A percentile compares a stretch with the other conserved stretches of the same genome.
Evolutionary conservation across 2,888 invertebrate genomes (phyloP).

Genomic region (Oscheius onirici): DNA sequence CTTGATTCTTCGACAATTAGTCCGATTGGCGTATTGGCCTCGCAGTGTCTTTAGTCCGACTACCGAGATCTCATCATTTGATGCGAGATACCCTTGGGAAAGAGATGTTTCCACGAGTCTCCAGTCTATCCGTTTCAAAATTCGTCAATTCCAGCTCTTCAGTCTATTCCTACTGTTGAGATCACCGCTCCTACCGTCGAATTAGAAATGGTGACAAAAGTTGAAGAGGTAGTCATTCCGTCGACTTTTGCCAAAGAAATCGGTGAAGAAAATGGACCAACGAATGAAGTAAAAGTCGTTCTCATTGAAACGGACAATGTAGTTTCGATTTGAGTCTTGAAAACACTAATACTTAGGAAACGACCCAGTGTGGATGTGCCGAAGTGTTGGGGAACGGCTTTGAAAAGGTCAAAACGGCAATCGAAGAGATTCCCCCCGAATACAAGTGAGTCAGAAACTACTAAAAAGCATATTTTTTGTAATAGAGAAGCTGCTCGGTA

Average conservation of each 20-base stretch:
- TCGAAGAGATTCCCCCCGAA: constrained; percentile 30
- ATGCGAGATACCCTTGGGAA: background rate
- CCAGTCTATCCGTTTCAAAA: background rate
- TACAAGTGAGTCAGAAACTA: constrained; percentile 18
- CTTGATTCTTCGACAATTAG: background rate
- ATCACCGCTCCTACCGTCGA: background rate
- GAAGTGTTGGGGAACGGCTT: background rate
- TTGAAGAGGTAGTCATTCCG: constrained; percentile 14
- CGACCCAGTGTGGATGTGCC: background rate
- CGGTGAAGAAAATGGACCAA: background rate
- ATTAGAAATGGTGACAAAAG: background rate
- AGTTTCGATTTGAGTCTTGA: background rate
- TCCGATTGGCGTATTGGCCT: background rate
- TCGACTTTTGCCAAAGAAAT: constrained; percentile 3
- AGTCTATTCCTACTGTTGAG: constrained; percentile 6
- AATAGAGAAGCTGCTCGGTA: constrained; percentile 34
- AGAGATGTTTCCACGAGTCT: no score
- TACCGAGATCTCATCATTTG: background rate
- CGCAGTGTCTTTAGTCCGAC: background rate
- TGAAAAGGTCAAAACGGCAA: constrained; percentile 17
- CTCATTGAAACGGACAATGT: constrained; percentile 20
- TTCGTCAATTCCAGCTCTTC: background rate
- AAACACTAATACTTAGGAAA: background rate
- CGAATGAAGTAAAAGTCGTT: background rate
- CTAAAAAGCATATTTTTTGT: background rate